Evolutionary conservation across 2,797 vertebrate species (phyloP), one percentile per base, ranked within the genome.

Genomic region (Amniataba percoides): DNA sequence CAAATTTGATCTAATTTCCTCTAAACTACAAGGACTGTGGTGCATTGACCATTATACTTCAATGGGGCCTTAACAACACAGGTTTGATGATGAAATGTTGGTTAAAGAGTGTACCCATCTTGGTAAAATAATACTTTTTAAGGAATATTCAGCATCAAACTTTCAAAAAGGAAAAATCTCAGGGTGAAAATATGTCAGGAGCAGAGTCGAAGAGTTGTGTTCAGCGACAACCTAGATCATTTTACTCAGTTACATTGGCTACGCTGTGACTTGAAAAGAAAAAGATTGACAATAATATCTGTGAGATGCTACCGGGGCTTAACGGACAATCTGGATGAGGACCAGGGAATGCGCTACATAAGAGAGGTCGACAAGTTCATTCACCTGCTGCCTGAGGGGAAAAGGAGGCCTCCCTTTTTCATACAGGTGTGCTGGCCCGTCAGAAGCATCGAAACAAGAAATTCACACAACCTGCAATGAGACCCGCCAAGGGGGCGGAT

Each of bases 311-410:
- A 21, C 21, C 43, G 42, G 40, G 51, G 55, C 4, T 55, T 57
- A 21, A 55, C 6, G 1, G 21, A 25, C 31, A 7, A 53, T 48
- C 51, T 58, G 69, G 52, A 71, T 48, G 68, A 76, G 69, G 31
- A 67, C 31, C 39, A 53, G 72, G 67, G 71, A 75, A 86, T 82
- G 77, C 77, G 67, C 56, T 27, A 11, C 66, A 46, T 7, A 42
- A 69, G 14, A 40, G 58, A 71, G 91, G 88, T 93, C 81, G 77
- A 42, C 34, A 13, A 67, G 93, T 94, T 94, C 82, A 80, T 86
- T 80, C 92, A 94, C 92, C 90, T 94, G 94, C 88, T 87, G 88
- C 88, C 91, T 71, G 74, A 77, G 82, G 88, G 52, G 3, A 59
- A 77, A 77, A 57, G 61, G 52, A 71, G 51, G 23, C 67, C 48